Evolutionary conservation across 2,797 vertebrate genomes (phyloP).

Genomic region (Megaceryle alcyon): DNA sequence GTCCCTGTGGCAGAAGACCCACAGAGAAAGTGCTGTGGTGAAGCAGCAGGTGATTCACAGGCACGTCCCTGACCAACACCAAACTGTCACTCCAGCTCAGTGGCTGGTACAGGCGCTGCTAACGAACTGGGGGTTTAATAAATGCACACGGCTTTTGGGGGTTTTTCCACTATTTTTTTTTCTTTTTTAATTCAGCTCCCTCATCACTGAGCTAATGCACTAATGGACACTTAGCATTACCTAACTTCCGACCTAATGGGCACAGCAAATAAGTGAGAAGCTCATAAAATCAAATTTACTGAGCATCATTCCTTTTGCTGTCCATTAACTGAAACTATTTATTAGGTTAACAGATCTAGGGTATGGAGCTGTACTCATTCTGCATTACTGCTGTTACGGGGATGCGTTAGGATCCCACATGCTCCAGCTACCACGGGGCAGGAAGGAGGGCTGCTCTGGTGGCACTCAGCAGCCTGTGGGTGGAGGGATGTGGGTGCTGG

Average conservation of each 20-base stretch:
- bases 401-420: neutral
- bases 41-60: accelerated
- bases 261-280: conserved; percentile 56
- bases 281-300: conserved; percentile 69
- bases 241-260: conserved; percentile 57
- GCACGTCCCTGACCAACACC: neutral
- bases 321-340: conserved; percentile 59
- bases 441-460: neutral
- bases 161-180: neutral
- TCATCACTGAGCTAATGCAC: conserved; percentile 59
- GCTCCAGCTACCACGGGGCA: neutral
- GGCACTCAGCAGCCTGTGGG: neutral
- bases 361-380: neutral
- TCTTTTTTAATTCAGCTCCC: neutral
- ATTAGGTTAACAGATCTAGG: conserved; percentile 42
- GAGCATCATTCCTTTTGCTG: conserved; percentile 30
- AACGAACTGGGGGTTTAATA: neutral
- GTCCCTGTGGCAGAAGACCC: accelerated
- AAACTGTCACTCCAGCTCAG: accelerated
- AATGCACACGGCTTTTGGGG: neutral
- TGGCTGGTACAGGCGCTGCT: neutral
- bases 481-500: neutral
- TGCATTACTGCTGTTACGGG: neutral
- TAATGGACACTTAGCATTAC: conserved; percentile 62
- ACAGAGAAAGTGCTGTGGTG: accelerated